phyloP scores from a whole-genome alignment of 2,797 vertebrate species.

The Oryzias dopingdopingensis region DNA sequence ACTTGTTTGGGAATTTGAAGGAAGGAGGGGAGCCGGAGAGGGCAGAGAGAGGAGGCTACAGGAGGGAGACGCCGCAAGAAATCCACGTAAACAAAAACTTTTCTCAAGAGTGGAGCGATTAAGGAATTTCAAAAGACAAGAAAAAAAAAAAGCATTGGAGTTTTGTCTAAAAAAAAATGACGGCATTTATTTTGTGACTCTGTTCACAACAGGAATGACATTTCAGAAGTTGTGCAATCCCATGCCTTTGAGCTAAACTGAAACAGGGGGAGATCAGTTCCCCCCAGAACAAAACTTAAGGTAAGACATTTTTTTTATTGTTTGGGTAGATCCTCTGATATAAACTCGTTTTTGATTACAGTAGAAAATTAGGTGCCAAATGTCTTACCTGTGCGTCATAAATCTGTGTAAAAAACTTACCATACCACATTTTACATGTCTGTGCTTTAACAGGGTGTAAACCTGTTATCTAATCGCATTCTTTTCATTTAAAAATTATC shows the following conservation, averaged over 20 bases:
- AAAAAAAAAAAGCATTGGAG: constrained; percentile 13
- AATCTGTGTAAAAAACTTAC: constrained; percentile 37
- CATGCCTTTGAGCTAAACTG: constrained; percentile 60
- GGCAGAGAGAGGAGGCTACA: constrained; percentile 40
- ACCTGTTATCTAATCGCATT: constrained; percentile 18
- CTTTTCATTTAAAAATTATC: constrained; percentile 5
- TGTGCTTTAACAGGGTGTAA: constrained; percentile 49
- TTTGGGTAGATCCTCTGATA: constrained; percentile 9
- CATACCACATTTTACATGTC: constrained; percentile 53
- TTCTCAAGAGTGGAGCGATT: constrained; percentile 11
- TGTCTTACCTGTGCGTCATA: constrained; percentile 67
- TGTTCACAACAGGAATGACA: constrained; percentile 53
- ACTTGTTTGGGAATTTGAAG: constrained; percentile 86
- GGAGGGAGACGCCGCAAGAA: constrained; percentile 47
- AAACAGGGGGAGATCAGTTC: constrained; percentile 43
- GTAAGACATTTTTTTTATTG: constrained; percentile 56
- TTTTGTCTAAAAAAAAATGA: constrained; percentile 20
- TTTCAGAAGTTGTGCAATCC: constrained; percentile 72
- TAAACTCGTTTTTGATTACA: constrained; percentile 15
- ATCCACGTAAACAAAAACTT: constrained; percentile 64
- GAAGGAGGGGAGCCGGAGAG: constrained; percentile 67
- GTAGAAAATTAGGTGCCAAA: constrained; percentile 54
- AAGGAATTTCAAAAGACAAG: background rate
- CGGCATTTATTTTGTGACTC: constrained; percentile 37
- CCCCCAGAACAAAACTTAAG: constrained; percentile 64